Evolutionary conservation across 1,140 invertebrate species (phyloP), one percentile per base, ranked within the genome.

Genomic region (Anastrepha ludens): DNA sequence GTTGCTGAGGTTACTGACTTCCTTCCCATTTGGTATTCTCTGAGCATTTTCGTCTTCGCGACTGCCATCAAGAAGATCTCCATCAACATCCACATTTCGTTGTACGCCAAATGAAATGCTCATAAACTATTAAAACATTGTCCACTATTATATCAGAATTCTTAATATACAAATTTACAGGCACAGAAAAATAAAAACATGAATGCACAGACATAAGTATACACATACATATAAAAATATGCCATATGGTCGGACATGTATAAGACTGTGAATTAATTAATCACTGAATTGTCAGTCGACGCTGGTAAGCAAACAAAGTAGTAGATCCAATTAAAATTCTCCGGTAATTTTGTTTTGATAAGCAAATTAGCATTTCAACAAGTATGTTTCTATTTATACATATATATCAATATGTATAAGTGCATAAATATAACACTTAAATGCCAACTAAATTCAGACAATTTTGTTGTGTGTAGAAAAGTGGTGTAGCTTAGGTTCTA

Each of bases 101-200:
- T 50, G 15, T 50, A 29, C 9, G 39, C 41, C 17, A 74, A 74
- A 47, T n/a, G 41, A 47, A 74, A 55, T 55, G 74, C n/a, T 55
- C 74, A n/a, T 41, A 50, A 55, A 50, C 44, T 29, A 50, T 58
- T 29, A 50, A 81, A 58, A 81, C 47, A 58, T 81, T 81, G 47
- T 55, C 74, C 50, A 81, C 74, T 81, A 58, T 81, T 81, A 58
- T 81, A 58, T 20, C 17, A 13, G 7, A 81, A 81, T 81, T 20
- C 13, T 9, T 44, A 17, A 15, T 44, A 74, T 47, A 29, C 39
- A 29, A 29, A 29, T 29, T 29, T 29, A 15, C n/a, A 65, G n/a
- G 3, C 29, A 47, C 6, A 50, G 50, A 78, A 6, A 44, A 78
- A 78, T n/a, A 50, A 78, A 50, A 78, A 3, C 65, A 70, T 70